Conservation (phyloP, 2,113 vertebrate species). For the Serinus canaria region DNA sequence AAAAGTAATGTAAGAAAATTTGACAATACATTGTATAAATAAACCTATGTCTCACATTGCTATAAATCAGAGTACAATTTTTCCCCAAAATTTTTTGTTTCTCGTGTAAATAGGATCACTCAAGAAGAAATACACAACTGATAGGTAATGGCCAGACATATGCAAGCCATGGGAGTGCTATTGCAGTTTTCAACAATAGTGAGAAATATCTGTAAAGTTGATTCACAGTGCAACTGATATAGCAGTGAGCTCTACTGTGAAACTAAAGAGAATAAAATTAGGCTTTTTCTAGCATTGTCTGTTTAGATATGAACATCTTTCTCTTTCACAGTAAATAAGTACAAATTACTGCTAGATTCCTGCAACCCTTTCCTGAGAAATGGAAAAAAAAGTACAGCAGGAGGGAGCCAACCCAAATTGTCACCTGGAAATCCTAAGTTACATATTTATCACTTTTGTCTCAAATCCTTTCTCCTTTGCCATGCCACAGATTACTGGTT, state of each 20-base stretch:
- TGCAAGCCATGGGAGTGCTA: neutral
- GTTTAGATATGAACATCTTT: neutral
- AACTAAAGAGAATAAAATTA: neutral
- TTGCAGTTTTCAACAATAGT: neutral
- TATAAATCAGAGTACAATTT: neutral
- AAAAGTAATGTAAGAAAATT: neutral
- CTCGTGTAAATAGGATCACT: neutral
- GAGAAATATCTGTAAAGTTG: neutral
- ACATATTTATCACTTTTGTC: neutral
- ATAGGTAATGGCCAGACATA: neutral
- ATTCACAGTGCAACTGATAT: neutral
- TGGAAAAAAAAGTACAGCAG: neutral
- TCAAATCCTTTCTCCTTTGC: neutral
- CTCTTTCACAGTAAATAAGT: neutral
- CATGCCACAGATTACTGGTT: neutral
- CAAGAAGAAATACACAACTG: neutral
- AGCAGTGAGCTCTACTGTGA: neutral
- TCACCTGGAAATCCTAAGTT: neutral
- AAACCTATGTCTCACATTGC: neutral
- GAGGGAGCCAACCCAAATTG: neutral
- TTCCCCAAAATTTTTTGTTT: neutral
- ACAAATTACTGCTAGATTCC: neutral
- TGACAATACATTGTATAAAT: neutral
- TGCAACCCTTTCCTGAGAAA: neutral
- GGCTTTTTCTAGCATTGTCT: neutral